phyloP scores from a whole-genome alignment of 1,140 invertebrate genomes.

The Augochlora pura region DNA sequence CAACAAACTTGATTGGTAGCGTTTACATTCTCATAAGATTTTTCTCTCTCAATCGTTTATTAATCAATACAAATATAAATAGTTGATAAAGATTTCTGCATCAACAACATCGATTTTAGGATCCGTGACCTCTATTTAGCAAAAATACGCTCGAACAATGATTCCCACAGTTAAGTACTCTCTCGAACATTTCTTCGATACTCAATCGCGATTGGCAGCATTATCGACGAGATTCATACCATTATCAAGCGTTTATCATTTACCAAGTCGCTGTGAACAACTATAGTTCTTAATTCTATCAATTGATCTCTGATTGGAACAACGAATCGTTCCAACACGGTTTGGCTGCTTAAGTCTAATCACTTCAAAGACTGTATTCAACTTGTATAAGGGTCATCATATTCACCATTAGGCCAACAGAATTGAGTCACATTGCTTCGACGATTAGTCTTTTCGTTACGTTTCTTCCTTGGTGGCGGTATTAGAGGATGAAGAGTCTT shows the following conservation, averaged over 20 bases:
- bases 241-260: not conserved
- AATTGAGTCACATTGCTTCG: not conserved
- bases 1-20: too few species aligned
- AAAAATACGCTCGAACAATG: slow-evolving; percentile 24
- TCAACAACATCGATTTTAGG: not conserved
- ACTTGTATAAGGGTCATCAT: too few species aligned
- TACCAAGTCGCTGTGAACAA: not conserved
- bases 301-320: not conserved
- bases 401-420: not conserved
- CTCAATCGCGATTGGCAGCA: not conserved
- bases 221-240: not conserved
- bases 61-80: slow-evolving; percentile 4
- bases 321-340: not conserved
- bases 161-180: not conserved
- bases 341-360: not conserved
- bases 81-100: not conserved
- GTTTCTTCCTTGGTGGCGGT: not conserved
- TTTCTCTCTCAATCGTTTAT: too few species aligned
- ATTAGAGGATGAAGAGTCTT: not conserved
- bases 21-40: too few species aligned
- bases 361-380: not conserved
- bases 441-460: not conserved
- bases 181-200: not conserved
- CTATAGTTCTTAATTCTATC: not conserved
- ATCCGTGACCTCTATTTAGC: not conserved